Evolutionary conservation across 35 echinoderm and acorn worm genomes (phyloP).

Genomic region (Apostichopus parvimensis): DNA sequence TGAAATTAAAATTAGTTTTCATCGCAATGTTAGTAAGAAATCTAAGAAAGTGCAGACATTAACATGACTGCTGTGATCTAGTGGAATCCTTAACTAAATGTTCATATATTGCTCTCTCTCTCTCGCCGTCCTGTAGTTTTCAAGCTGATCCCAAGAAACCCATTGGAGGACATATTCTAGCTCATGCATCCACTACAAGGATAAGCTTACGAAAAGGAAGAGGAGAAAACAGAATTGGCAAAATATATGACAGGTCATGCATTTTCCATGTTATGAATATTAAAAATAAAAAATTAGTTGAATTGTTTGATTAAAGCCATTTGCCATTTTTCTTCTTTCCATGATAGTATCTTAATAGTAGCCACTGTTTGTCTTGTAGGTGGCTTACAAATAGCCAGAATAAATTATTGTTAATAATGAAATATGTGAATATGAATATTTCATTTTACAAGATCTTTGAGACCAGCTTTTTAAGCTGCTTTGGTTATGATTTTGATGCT

Average conservation of each 20-base stretch:
- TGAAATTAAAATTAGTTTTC: too few relatives aligned
- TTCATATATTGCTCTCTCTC: neutral
- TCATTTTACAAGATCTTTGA: too few relatives aligned
- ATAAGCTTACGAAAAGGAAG: conserved; percentile 93
- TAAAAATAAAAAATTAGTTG: neutral
- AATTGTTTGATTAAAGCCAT: neutral
- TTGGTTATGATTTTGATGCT: too few relatives aligned
- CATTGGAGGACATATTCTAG: conserved; percentile 95
- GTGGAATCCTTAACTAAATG: neutral
- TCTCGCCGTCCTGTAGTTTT: conserved; percentile 55
- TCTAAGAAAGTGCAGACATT: neutral
- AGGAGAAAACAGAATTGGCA: conserved; percentile 93
- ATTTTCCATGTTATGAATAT: neutral
- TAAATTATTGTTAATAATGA: too few relatives aligned
- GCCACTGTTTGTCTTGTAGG: too few relatives aligned
- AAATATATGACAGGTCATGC: conserved; percentile 93
- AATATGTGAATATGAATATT: too few relatives aligned
- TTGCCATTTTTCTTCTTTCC: neutral
- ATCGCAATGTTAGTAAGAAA: neutral
- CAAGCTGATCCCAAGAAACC: conserved; percentile 99
- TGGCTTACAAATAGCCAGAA: too few relatives aligned
- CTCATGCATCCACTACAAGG: conserved; percentile 94
- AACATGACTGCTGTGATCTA: neutral
- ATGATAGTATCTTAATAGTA: neutral
- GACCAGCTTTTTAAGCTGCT: too few relatives aligned